Base-by-base conservation (phyloP, 2,113 vertebrate genomes). In the Megaleporinus macrocephalus region DNA sequence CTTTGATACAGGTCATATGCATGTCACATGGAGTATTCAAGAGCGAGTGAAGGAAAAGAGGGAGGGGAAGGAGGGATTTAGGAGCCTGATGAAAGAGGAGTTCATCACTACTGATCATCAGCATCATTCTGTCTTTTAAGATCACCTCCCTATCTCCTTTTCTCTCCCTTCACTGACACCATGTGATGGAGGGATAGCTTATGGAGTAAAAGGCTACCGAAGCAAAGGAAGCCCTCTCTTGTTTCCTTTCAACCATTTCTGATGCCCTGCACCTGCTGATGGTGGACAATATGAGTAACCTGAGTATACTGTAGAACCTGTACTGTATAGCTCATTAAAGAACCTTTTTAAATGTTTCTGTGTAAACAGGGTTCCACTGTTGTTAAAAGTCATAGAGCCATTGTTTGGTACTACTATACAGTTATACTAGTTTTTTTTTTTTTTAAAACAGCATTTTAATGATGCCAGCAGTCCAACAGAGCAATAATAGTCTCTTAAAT, bases 101-200 rank as follows among this genome's bases (percentile, higher is more conserved):
- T 14, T 24, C 36, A 55, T 79, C 26, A 29, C 20, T 66, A 76
- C 22, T 80, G 81, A 66, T 76, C 24, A 76, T 30, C n/a, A 79
- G 75, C 20, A n/a, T 44, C 5, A 41, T 16, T 65, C 59, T 53
- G 18, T 22, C 27, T 53, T 65, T 63, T 47, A 30, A 70, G 62
- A 70, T 59, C 5, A 22, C 36, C 49, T 79, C n/a, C 66, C 59
- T 47, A 68, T 61, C 69, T 36, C 26, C 55, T 51, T 74, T 79
- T 24, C 53, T 76, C 15, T 63, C 33, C 51, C 33, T 79, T 72
- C 30, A 36, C 14, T 65, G 36, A 53, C 76, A 6, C 53, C 69
- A 24, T 80, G 84, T 88, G 86, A 90, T 88, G 86, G 83, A 68
- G 74, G 76, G 83, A 59, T 83, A 83, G 86, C 88, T 81, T 70